These are phyloP conservation scores for Oenanthe melanoleuca DNA, from an alignment of 2,113 vertebrate genomes.

Conservation along the genomic window DNA sequence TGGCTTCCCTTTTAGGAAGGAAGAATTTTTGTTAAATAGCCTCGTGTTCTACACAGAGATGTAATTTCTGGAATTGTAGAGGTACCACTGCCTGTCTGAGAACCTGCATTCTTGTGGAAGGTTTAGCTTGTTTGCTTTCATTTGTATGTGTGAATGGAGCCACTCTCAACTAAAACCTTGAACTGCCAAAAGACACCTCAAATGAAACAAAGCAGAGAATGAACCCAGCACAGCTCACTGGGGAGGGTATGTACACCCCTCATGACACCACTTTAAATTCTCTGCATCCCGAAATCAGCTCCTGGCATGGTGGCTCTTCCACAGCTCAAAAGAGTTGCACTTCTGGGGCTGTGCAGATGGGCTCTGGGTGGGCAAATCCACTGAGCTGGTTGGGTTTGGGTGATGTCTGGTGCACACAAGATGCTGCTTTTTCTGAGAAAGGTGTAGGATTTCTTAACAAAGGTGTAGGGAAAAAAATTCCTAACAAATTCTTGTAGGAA, in stretches of 20 bases:
- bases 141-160: not conserved
- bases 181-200: not conserved
- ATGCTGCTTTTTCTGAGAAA: not conserved
- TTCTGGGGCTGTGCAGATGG: not conserved
- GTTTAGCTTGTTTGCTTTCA: not conserved
- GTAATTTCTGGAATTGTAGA: not conserved
- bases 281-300: not conserved
- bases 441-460: not conserved
- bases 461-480: no score
- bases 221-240: not conserved
- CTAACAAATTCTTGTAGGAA: not conserved
- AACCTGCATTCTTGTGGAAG: not conserved
- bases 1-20: not conserved
- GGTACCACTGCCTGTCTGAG: not conserved
- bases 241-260: not conserved
- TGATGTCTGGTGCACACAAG: not conserved
- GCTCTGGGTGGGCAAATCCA: not conserved
- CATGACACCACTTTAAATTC: fast-evolving
- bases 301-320: fast-evolving
- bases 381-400: not conserved
- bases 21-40: not conserved
- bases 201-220: not conserved
- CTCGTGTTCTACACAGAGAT: not conserved
- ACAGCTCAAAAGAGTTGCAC: not conserved
- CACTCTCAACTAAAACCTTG: not conserved